These are phyloP conservation scores for Ceratina australensis DNA, from an alignment of 1,140 invertebrate species.

Conservation along the genomic window DNA sequence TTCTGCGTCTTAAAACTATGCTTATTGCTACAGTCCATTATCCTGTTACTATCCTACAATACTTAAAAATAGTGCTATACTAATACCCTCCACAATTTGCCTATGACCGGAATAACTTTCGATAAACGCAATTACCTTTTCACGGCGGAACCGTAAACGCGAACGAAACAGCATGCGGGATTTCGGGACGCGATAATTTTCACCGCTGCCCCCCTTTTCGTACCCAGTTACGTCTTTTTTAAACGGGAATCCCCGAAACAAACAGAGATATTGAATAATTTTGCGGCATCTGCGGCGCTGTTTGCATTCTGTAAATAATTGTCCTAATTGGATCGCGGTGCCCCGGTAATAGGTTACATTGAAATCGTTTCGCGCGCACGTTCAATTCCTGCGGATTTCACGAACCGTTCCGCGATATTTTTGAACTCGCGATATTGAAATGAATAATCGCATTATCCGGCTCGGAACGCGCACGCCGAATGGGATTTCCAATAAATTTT, in stretches of 20 bases:
- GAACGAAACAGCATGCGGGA: background rate
- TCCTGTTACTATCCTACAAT: too few species aligned
- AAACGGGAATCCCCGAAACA: constrained; percentile 1
- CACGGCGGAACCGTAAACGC: background rate
- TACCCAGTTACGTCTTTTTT: constrained; percentile 4
- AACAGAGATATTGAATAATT: constrained; percentile 19
- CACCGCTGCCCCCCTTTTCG: background rate
- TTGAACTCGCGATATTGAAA: background rate
- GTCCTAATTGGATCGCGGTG: constrained; percentile 14
- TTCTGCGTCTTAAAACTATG: too few species aligned
- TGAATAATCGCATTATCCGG: constrained; percentile 1
- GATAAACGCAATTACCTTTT: background rate
- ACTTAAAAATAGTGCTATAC: too few species aligned
- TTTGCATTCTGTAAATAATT: constrained; percentile 30
- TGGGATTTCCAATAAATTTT: background rate
- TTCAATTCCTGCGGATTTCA: background rate
- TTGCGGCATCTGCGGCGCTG: background rate
- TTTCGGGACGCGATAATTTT: background rate
- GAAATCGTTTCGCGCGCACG: constrained; percentile 7
- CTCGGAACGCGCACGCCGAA: background rate
- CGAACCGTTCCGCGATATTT: background rate
- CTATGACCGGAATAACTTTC: background rate
- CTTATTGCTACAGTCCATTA: too few species aligned
- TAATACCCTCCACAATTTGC: too few species aligned
- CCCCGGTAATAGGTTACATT: constrained; percentile 15